A percentile compares a stretch with the other conserved stretches of the same genome.
These are phyloP conservation scores for Mya arenaria DNA, from an alignment of 1,140 invertebrate species.

Conservation along the genomic window DNA sequence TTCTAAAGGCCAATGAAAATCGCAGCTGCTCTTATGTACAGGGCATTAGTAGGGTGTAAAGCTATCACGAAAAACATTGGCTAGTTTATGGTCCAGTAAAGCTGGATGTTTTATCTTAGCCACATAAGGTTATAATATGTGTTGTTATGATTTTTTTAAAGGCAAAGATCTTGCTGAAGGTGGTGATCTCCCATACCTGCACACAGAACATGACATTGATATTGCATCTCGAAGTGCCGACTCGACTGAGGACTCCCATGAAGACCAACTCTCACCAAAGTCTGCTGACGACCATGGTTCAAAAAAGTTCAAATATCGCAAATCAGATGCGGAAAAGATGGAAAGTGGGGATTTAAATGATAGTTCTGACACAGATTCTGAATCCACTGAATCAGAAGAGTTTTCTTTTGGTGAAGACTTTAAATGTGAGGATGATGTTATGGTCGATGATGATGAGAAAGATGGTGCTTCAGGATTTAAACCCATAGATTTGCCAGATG, in stretches of 20 bases:
- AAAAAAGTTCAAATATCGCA: slow-evolving; percentile 24
- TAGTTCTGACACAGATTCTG: slow-evolving; percentile 10
- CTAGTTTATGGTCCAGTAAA: no score
- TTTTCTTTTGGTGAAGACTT: slow-evolving; percentile 5
- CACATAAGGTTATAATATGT: no score
- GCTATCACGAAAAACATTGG: no score
- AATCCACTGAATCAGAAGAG: slow-evolving; percentile 12
- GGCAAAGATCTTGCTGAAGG: not conserved
- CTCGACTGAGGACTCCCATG: slow-evolving; percentile 71
- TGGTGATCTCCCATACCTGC: slow-evolving; percentile 41
- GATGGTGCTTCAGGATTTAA: not conserved
- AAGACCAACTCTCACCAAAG: slow-evolving; percentile 67
- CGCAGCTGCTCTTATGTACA: no score
- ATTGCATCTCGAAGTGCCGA: slow-evolving; percentile 75
- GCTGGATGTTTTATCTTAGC: no score
- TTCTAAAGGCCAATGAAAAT: no score
- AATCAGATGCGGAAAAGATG: slow-evolving; percentile 15
- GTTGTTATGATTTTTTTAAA: no score
- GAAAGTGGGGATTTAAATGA: not conserved
- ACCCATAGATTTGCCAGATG: slow-evolving; percentile 21
- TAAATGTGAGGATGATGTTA: not conserved
- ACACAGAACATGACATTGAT: slow-evolving; percentile 66
- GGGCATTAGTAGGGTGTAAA: no score
- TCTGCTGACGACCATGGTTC: not conserved
- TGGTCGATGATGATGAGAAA: not conserved